These are phyloP conservation scores for Glaucidium brasilianum DNA, from an alignment of 2,113 vertebrate genomes.

Conservation along the genomic window DNA sequence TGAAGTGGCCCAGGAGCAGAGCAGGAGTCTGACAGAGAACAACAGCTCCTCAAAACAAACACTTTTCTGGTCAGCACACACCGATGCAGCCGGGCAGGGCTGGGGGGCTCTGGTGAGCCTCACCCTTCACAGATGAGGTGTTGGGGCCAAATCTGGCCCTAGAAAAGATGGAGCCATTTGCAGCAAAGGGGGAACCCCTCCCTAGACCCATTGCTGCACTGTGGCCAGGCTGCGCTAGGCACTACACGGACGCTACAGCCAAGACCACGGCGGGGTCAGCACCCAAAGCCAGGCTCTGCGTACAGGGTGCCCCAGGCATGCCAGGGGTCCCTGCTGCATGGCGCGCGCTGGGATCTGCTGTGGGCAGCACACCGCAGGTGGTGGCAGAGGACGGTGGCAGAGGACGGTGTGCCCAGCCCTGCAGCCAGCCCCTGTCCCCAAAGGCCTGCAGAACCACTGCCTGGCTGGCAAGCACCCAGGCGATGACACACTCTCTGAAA, in stretches of 20 bases:
- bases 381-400: neutral
- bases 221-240: rapidly evolving
- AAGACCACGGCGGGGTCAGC: rapidly evolving
- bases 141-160: neutral
- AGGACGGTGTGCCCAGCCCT: neutral
- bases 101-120: neutral
- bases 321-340: neutral
- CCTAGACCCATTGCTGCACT: rapidly evolving
- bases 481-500: rapidly evolving
- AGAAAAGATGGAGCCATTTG: rapidly evolving
- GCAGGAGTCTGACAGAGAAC: neutral
- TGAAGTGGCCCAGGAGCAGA: neutral
- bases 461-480: rapidly evolving
- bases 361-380: rapidly evolving
- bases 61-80: rapidly evolving
- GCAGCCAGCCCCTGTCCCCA: neutral
- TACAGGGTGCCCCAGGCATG: rapidly evolving
- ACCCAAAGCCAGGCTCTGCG: neutral
- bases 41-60: neutral
- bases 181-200: neutral
- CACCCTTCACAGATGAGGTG: neutral
- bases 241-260: rapidly evolving
- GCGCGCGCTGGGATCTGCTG: rapidly evolving
- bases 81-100: rapidly evolving
- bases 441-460: neutral